A percentile compares a stretch with the other conserved stretches of the same genome.
Conservation (phyloP, 1,140 invertebrate genomes). For the Drosophila parvula region DNA sequence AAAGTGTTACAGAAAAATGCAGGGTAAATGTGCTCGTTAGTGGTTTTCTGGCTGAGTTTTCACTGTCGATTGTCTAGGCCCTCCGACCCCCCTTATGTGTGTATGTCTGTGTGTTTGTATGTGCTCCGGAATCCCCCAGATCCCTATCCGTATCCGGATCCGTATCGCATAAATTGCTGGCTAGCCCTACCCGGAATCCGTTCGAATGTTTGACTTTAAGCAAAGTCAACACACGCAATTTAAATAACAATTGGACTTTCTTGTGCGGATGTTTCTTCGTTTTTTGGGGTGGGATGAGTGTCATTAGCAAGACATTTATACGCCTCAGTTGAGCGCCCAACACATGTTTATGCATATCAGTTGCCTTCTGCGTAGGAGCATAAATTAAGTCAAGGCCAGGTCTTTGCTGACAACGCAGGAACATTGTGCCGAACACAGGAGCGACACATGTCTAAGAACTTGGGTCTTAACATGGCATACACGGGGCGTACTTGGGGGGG, state of each 20-base stretch:
- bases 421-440: conserved; percentile 44
- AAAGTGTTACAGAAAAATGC: conserved; percentile 16
- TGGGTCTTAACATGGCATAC: neutral
- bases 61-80: conserved; percentile 21
- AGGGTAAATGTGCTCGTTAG: conserved; percentile 67
- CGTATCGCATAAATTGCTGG: conserved; percentile 55
- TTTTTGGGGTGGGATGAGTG: conserved; percentile 18
- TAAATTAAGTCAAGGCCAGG: conserved; percentile 58
- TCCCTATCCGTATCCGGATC: conserved; percentile 34
- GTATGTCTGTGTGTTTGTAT: neutral
- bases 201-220: conserved; percentile 39
- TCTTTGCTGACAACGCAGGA: conserved; percentile 48
- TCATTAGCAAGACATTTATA: conserved; percentile 64
- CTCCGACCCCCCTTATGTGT: neutral
- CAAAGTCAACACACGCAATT: conserved; percentile 50
- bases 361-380: conserved; percentile 43
- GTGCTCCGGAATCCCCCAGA: conserved; percentile 10
- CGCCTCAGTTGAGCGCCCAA: conserved; percentile 39
- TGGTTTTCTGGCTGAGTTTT: conserved; percentile 47
- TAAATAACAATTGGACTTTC: conserved; percentile 56
- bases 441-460: conserved; percentile 18
- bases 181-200: conserved; percentile 14
- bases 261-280: conserved; percentile 10
- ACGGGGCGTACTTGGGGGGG: neutral
- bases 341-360: conserved; percentile 52